Evolutionary conservation across 2,797 vertebrate genomes (phyloP).

Genomic region (Phataginus tetradactyla): DNA sequence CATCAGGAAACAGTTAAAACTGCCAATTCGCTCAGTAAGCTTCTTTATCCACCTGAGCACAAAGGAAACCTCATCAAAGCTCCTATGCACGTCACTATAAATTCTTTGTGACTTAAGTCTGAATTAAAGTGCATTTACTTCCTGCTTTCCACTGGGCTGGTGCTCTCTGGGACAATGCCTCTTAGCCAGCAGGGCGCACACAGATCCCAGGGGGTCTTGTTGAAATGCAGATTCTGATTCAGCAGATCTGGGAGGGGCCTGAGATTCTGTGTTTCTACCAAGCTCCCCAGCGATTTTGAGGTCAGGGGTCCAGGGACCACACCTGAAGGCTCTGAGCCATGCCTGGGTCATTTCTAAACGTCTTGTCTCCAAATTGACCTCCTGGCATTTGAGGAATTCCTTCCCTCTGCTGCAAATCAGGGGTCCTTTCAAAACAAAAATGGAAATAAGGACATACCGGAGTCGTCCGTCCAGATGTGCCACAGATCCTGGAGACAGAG

Average conservation of each 20-base stretch:
- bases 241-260: background rate
- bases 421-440: background rate
- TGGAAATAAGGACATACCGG: slow-evolving; percentile 84
- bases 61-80: background rate
- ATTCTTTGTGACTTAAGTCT: background rate
- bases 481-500: slow-evolving; percentile 95
- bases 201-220: background rate
- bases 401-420: background rate
- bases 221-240: background rate
- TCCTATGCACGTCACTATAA: background rate
- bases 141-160: background rate
- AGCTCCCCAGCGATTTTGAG: too few species aligned
- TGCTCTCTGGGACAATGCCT: background rate
- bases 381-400: background rate
- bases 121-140: background rate
- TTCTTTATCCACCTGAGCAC: background rate
- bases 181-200: background rate
- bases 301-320: background rate
- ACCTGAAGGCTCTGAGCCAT: background rate
- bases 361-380: background rate
- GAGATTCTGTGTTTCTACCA: background rate
- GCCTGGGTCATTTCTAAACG: background rate
- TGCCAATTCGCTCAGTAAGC: background rate
- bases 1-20: too few species aligned
- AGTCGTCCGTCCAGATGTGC: slow-evolving; percentile 96